Evolutionary conservation across 2,113 vertebrate species (phyloP).

Genomic region (Bucco capensis): DNA sequence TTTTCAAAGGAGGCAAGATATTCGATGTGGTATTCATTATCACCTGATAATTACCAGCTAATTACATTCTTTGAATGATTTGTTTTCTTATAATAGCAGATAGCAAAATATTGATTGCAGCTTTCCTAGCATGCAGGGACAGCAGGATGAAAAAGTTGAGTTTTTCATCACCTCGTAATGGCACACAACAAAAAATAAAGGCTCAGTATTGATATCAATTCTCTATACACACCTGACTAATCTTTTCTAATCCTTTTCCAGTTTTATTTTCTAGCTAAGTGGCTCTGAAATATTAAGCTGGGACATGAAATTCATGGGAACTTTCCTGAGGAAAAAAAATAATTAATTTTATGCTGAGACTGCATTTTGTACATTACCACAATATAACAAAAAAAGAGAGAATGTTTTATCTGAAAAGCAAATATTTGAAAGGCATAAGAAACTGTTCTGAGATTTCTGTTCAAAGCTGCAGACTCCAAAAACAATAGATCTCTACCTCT

Average conservation of each 20-base stretch:
- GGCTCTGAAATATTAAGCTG: neutral
- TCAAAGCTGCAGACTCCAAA: neutral
- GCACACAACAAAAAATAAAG: neutral
- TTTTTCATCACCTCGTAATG: conserved; percentile 4
- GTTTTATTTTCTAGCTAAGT: neutral
- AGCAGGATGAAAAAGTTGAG: conserved; percentile 30
- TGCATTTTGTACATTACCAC: neutral
- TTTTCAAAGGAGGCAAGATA: conserved; percentile 60
- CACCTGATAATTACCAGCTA: conserved; percentile 72
- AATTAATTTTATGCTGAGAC: neutral
- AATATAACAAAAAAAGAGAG: neutral
- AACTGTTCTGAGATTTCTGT: neutral
- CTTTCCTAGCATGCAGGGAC: conserved; percentile 4
- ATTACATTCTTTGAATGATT: conserved; percentile 69
- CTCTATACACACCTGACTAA: neutral
- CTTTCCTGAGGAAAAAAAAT: neutral
- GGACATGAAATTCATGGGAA: neutral
- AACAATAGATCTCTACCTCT: neutral
- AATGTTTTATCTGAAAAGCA: neutral
- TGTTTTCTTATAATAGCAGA: conserved; percentile 63
- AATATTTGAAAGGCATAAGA: neutral
- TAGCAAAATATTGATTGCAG: conserved; percentile 65
- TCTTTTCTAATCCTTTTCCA: conserved; percentile 9
- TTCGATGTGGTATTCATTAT: conserved; percentile 68
- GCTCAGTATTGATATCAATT: neutral